Evolutionary conservation across 2,888 invertebrate genomes (phyloP).

Genomic region (Tachina grossa): DNA sequence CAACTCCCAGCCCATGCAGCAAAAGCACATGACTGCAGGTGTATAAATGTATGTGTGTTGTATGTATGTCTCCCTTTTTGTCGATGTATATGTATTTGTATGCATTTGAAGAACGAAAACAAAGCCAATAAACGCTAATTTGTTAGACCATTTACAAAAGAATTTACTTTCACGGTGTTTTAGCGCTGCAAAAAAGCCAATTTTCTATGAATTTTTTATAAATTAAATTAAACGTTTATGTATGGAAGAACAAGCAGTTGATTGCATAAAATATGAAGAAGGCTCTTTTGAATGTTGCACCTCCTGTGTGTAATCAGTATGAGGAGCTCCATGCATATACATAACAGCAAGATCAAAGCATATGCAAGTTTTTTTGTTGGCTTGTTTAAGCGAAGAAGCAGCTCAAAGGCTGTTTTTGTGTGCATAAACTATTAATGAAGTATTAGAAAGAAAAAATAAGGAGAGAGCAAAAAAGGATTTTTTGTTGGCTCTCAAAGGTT

Average conservation of each 20-base stretch:
- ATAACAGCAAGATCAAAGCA: neutral
- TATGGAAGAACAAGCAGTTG: slow-evolving; percentile 8
- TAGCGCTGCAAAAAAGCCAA: slow-evolving; percentile 55
- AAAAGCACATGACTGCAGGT: neutral
- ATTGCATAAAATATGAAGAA: slow-evolving; percentile 47
- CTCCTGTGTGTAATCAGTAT: neutral
- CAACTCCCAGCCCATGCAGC: neutral
- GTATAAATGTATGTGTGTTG: neutral
- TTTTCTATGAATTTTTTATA: slow-evolving; percentile 66
- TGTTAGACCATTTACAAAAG: slow-evolving; percentile 63
- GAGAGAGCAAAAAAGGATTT: neutral
- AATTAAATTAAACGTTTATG: slow-evolving; percentile 67
- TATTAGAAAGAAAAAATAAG: slow-evolving; percentile 14
- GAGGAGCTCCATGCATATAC: neutral
- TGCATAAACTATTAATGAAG: slow-evolving; percentile 49
- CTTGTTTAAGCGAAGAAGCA: neutral
- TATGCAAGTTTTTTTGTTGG: neutral
- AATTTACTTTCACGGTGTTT: slow-evolving; percentile 55
- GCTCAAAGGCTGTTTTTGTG: slow-evolving; percentile 36
- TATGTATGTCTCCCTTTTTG: neutral
- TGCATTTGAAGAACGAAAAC: slow-evolving; percentile 12
- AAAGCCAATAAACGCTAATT: slow-evolving; percentile 63
- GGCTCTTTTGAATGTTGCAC: slow-evolving; percentile 4
- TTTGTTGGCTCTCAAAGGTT: slow-evolving; percentile 20
- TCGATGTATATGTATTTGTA: neutral